These are phyloP conservation scores for Bruchidius siliquastri DNA, from an alignment of 2,888 invertebrate species.

Conservation along the genomic window DNA sequence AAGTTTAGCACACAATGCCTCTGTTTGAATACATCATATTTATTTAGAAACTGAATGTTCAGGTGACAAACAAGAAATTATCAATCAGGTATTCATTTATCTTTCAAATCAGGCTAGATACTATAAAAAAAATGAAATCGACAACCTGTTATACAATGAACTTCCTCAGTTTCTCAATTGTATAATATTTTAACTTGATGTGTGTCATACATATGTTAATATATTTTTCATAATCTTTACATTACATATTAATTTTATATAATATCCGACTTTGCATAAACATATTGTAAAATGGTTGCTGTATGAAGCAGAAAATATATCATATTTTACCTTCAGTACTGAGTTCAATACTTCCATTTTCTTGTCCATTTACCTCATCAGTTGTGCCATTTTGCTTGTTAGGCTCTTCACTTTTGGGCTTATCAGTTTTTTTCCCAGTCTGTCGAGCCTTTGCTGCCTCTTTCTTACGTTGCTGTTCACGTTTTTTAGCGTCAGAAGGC, in stretches of 20 bases:
- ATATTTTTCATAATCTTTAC: too few relatives aligned
- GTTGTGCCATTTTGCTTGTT: slow-evolving; percentile 38
- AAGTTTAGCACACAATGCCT: slow-evolving; percentile 79
- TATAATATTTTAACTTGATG: too few relatives aligned
- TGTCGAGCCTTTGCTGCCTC: slow-evolving; percentile 79
- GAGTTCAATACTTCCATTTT: slow-evolving; percentile 51
- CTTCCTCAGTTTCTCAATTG: too few relatives aligned
- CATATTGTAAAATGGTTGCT: not conserved
- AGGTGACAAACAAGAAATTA: too few relatives aligned
- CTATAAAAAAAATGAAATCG: too few relatives aligned
- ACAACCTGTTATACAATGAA: too few relatives aligned
- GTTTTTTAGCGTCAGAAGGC: slow-evolving; percentile 99
- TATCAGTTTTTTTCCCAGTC: slow-evolving; percentile 46
- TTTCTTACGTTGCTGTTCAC: slow-evolving; percentile 95
- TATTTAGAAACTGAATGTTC: too few relatives aligned
- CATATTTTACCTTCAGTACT: slow-evolving; percentile 64
- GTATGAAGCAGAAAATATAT: not conserved
- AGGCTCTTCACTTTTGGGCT: slow-evolving; percentile 41
- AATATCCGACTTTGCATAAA: too few relatives aligned
- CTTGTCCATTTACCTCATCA: slow-evolving; percentile 22
- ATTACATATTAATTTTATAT: too few relatives aligned
- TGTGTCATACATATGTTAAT: too few relatives aligned
- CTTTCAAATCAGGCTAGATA: too few relatives aligned
- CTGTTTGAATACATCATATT: slow-evolving; percentile 49
- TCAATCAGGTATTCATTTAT: too few relatives aligned